Evolutionary conservation across 2,797 vertebrate genomes (phyloP).

Genomic region (Benthosema pterotum): DNA sequence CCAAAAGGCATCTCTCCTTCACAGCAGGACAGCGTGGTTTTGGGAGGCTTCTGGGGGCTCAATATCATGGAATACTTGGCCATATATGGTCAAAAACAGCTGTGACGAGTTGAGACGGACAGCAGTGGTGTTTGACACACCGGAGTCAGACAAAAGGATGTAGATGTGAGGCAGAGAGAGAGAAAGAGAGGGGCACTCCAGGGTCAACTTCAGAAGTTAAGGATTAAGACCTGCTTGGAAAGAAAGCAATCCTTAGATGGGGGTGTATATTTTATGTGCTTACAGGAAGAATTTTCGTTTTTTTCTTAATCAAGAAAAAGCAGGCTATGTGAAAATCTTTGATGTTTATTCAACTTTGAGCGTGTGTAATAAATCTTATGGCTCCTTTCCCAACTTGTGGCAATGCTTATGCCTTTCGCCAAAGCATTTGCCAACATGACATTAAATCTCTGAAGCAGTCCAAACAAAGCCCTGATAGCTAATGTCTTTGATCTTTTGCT

Average conservation of each 20-base stretch:
- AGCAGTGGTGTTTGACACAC: conserved; percentile 9
- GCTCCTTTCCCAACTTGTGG: too few relatives aligned
- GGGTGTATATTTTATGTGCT: background rate
- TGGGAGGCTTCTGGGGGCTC: conserved; percentile 21
- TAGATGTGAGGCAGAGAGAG: conserved; percentile 5
- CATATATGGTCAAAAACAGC: conserved; percentile 61
- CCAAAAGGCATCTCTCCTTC: conserved; percentile 13
- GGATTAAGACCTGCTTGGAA: background rate
- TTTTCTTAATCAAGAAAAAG: background rate
- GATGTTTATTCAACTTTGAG: background rate
- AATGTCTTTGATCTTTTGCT: conserved; percentile 1
- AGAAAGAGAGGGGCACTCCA: background rate
- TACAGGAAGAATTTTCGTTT: background rate
- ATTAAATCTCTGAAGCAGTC: background rate
- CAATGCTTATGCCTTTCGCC: too few relatives aligned
- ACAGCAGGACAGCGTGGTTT: conserved; percentile 25
- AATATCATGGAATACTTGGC: conserved; percentile 52
- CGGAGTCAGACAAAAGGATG: background rate
- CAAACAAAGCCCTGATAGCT: background rate
- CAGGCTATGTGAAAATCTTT: background rate
- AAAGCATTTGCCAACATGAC: too few relatives aligned
- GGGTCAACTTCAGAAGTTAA: background rate
- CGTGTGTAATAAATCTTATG: background rate
- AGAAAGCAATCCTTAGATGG: background rate
- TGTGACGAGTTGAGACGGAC: conserved; percentile 14